Percentiles rank a stretch among this genome's conserved stretches.
Conservation (phyloP, 2,888 invertebrate genomes). For the Orchesellides sinensis region DNA sequence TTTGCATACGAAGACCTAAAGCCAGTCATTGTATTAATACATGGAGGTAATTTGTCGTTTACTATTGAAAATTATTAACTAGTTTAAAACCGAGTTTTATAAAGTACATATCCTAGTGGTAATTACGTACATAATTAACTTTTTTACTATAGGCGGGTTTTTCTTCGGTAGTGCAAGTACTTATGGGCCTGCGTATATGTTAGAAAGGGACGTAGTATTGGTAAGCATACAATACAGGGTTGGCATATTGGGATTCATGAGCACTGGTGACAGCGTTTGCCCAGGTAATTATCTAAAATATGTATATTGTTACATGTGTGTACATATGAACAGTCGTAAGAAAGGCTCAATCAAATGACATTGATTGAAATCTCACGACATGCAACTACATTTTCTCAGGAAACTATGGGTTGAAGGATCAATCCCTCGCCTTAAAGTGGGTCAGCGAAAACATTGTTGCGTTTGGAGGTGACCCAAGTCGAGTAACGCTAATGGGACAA, state of each 20-base stretch:
- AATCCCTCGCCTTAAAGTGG: conserved; percentile 69
- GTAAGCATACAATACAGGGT: conserved; percentile 66
- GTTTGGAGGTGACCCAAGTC: conserved; percentile 60
- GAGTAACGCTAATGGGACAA: conserved; percentile 62
- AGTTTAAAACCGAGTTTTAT: too few species aligned
- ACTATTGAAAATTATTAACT: too few species aligned
- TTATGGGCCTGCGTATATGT: conserved; percentile 66
- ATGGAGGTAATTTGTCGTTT: conserved; percentile 63
- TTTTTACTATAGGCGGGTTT: conserved; percentile 61
- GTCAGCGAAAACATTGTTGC: conserved; percentile 60
- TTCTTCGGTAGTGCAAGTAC: conserved; percentile 58
- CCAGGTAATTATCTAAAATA: conserved; percentile 50
- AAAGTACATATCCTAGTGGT: too few species aligned
- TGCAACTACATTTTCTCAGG: conserved; percentile 51
- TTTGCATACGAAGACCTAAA: too few species aligned
- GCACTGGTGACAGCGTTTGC: conserved; percentile 56
- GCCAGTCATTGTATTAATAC: conserved; percentile 70
- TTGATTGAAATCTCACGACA: too few species aligned
- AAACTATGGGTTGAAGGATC: conserved; percentile 70
- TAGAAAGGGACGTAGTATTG: conserved; percentile 65
- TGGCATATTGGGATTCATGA: conserved; percentile 63
- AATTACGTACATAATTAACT: too few species aligned
- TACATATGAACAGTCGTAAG: too few species aligned
- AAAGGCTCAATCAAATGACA: too few species aligned
- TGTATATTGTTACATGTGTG: too few species aligned